These are phyloP conservation scores for Notodonta dromedarius DNA, from an alignment of 2,888 invertebrate species.

Conservation along the genomic window DNA sequence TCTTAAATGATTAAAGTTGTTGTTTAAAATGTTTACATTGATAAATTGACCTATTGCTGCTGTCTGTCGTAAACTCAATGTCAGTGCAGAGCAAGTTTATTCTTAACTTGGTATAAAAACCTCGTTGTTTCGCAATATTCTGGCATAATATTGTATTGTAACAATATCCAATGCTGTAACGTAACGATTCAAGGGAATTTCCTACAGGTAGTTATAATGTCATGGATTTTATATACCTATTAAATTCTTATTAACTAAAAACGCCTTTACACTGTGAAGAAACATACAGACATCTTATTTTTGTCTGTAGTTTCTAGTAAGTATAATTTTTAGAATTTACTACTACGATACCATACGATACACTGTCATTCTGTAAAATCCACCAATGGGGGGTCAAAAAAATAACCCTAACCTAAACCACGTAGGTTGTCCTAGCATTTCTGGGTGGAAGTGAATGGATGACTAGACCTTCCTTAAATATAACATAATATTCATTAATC, in stretches of 20 bases:
- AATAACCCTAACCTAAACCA: too few relatives aligned
- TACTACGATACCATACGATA: too few relatives aligned
- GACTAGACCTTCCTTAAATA: too few relatives aligned
- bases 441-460: too few relatives aligned
- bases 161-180: background rate
- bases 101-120: background rate
- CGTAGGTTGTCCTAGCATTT: too few relatives aligned
- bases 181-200: background rate
- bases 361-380: too few relatives aligned
- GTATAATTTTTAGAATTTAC: too few relatives aligned
- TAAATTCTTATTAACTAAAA: background rate
- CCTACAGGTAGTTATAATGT: background rate
- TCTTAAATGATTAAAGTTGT: background rate
- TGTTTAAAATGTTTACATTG: background rate
- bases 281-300: too few relatives aligned
- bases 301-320: too few relatives aligned
- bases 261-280: too few relatives aligned
- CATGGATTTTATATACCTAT: background rate
- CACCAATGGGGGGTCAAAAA: too few relatives aligned
- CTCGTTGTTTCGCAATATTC: background rate
- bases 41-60: background rate
- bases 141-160: background rate
- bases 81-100: background rate
- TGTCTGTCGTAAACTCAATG: constrained; percentile 1
- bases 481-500: background rate